Percentiles rank a stretch among this genome's conserved stretches.
phyloP scores from a whole-genome alignment of 2,797 vertebrate species.

The Sebastes miniatus region DNA sequence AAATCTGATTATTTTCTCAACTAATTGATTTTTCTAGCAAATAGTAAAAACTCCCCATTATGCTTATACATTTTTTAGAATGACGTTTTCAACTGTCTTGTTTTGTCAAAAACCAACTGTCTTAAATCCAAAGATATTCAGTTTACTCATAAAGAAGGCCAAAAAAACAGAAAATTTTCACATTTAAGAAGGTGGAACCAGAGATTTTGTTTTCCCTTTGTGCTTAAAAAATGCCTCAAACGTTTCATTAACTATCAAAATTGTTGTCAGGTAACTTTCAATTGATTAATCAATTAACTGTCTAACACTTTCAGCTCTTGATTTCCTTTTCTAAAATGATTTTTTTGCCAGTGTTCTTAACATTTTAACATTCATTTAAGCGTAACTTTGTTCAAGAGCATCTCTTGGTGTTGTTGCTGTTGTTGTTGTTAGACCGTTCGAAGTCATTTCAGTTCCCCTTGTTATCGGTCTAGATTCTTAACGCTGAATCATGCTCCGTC shows the following conservation, averaged over 20 bases:
- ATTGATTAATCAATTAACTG: too few species aligned
- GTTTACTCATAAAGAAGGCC: neutral
- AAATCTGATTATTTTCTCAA: neutral
- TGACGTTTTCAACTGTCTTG: neutral
- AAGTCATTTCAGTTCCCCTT: neutral
- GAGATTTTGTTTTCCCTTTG: too few species aligned
- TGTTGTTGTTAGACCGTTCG: neutral
- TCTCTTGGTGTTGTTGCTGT: neutral
- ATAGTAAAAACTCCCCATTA: neutral
- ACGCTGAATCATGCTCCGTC: neutral
- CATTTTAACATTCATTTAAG: too few species aligned
- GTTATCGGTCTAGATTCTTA: neutral
- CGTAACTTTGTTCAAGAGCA: too few species aligned
- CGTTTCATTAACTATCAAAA: too few species aligned
- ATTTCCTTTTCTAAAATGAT: too few species aligned
- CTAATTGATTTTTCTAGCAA: rapidly evolving
- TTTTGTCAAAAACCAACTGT: neutral
- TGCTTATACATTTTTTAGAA: rapidly evolving
- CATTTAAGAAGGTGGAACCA: too few species aligned
- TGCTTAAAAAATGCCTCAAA: too few species aligned
- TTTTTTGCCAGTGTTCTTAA: too few species aligned
- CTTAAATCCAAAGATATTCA: neutral
- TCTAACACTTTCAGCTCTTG: too few species aligned
- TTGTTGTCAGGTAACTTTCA: too few species aligned
- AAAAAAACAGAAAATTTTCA: rapidly evolving